Base-by-base conservation (phyloP, 1,140 invertebrate species). In the Brachionus angularis region DNA sequence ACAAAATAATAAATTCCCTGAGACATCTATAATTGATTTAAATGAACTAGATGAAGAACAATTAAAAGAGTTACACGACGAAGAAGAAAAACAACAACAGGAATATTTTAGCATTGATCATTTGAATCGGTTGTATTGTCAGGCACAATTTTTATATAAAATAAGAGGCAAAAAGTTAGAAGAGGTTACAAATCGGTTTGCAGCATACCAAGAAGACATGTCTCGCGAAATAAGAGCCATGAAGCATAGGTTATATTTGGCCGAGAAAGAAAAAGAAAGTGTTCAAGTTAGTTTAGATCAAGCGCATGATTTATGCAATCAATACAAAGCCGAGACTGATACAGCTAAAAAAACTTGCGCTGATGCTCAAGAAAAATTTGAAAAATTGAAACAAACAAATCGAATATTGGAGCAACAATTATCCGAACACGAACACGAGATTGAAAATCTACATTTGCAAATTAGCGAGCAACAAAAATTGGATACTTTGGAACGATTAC, bases 81-180 rank as follows among this genome's bases (percentile, higher is more conserved):
- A 67, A 27, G 62, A 67, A 16, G 29, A 67, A 50, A 46, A 33
- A 50, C 62, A 67, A 34, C 62, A 67, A 25, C 62, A 67, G 14
- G 62, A 67, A 46, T 67, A 67, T 14, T 67, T 67, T 36, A 67
- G 47, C 21, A 67, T 67, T 36, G 62, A 67, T 46, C 62, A 67
- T 47, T 23, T 67, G n/a, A 67, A 67, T 50, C 39, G 62, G 14
- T 34, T 67, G 62, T 67, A 67, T 14, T 47, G 39, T 42, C 62
- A 67, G 18, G 42, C 62, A 18, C 62, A 67, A 31, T 67, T 67
- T 47, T 67, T 67, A 25, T 67, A 67, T 33, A 67, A 67, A 47
- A 50, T 67, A 16, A 27, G 62, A 16, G 62, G 62, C 42, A 67
- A 67, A 50, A 67, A 67, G 29, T 33, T 67, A 7, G 62, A 67